Conservation (phyloP, 2,113 vertebrate species). For the Phyllopteryx taeniolatus region DNA sequence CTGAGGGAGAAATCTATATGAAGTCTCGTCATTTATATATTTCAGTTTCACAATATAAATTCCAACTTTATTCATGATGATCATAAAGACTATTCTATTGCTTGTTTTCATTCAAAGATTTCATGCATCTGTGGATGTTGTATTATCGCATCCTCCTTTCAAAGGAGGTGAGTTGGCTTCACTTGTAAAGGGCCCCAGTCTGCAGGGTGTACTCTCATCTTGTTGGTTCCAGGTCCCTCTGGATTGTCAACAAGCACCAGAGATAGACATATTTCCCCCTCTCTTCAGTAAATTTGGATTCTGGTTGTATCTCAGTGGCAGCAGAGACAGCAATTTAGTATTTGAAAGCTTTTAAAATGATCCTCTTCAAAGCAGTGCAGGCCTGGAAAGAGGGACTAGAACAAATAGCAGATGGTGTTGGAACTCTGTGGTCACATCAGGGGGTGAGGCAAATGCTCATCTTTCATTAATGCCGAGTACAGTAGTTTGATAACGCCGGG, state of each 20-base stretch:
- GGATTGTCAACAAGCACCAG: neutral
- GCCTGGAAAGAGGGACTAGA: slow-evolving; percentile 51
- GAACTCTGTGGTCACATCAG: slow-evolving; percentile 64
- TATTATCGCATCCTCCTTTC: neutral
- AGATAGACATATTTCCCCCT: neutral
- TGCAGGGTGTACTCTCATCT: slow-evolving; percentile 7
- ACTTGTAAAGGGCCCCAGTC: slow-evolving; percentile 4
- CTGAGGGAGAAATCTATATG: too few relatives aligned
- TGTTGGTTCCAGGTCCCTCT: slow-evolving; percentile 2
- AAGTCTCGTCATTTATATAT: too few relatives aligned
- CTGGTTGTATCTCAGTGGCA: slow-evolving; percentile 33
- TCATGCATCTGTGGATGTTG: neutral
- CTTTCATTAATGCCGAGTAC: slow-evolving; percentile 64
- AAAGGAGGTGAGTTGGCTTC: slow-evolving; percentile 18
- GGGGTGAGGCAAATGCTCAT: slow-evolving; percentile 63
- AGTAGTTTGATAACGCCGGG: slow-evolving; percentile 49
- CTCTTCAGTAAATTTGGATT: slow-evolving; percentile 40
- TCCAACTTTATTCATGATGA: too few relatives aligned
- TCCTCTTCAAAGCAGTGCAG: slow-evolving; percentile 61
- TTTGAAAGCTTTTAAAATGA: slow-evolving; percentile 69
- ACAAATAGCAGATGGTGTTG: slow-evolving; percentile 75
- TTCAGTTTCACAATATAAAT: neutral
- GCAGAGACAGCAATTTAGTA: slow-evolving; percentile 71
- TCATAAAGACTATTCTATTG: too few relatives aligned
- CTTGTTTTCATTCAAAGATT: neutral